A percentile compares a stretch with the other conserved stretches of the same genome.
These are phyloP conservation scores for Trogon melanurus DNA, from an alignment of 2,113 vertebrate species.

Conservation along the genomic window DNA sequence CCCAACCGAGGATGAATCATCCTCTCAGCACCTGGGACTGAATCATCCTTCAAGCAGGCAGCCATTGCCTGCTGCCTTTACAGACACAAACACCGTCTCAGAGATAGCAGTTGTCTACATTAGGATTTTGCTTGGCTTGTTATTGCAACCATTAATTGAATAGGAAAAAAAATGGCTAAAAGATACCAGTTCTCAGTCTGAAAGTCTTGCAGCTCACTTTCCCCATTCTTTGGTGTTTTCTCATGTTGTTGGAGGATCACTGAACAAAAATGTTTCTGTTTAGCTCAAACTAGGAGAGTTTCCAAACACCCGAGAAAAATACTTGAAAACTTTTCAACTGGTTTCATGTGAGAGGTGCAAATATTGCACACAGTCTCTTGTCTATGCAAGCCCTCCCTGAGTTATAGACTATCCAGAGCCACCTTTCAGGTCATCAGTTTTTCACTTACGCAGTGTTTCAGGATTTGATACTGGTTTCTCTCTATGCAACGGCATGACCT, in stretches of 20 bases:
- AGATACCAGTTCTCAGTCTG: not conserved
- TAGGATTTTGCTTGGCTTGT: slow-evolving; percentile 22
- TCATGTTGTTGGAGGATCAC: not conserved
- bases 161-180: not conserved
- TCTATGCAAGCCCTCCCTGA: not conserved
- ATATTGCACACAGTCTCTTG: not conserved
- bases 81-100: slow-evolving; percentile 54
- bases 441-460: not conserved
- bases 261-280: too few species aligned
- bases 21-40: slow-evolving; percentile 58
- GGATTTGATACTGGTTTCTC: not conserved
- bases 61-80: slow-evolving; percentile 25
- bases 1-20: slow-evolving; percentile 58
- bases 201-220: not conserved
- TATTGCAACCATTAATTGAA: slow-evolving; percentile 35
- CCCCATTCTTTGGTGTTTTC: not conserved
- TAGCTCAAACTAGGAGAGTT: not conserved
- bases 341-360: not conserved
- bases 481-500: not conserved
- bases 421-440: not conserved
- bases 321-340: not conserved
- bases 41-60: slow-evolving; percentile 46
- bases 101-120: slow-evolving; percentile 16
- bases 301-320: not conserved
- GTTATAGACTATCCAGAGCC: not conserved